Evolutionary conservation across 2,113 vertebrate genomes (phyloP).

Genomic region (Forbesichthys agassizii): DNA sequence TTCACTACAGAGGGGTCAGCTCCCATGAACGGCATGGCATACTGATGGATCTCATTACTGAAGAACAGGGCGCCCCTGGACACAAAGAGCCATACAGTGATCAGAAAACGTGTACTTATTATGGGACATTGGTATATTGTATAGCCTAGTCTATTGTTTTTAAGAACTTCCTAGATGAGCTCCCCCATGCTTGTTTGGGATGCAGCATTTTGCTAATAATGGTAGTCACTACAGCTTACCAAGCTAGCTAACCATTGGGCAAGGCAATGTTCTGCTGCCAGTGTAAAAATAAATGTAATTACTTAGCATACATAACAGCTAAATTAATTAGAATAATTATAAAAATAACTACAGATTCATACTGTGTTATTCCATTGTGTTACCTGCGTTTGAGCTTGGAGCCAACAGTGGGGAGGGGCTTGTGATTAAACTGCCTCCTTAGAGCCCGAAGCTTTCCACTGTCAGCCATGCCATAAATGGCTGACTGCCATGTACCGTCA

Average conservation of each 20-base stretch:
- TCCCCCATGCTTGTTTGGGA: too few species aligned
- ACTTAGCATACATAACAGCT: too few species aligned
- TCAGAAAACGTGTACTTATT: neutral
- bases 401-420: constrained; percentile 82
- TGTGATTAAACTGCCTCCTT: constrained; percentile 80
- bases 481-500: constrained; percentile 93
- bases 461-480: constrained; percentile 83
- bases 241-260: too few species aligned
- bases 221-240: too few species aligned
- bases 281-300: too few species aligned
- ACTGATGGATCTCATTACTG: constrained; percentile 84
- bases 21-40: constrained; percentile 87
- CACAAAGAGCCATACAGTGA: constrained; percentile 1
- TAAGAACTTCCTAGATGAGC: too few species aligned
- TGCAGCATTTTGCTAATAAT: too few species aligned
- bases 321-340: too few species aligned
- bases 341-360: too few species aligned
- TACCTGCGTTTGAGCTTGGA: constrained; percentile 87
- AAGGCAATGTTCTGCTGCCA: too few species aligned
- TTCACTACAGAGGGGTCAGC: constrained; percentile 90
- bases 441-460: constrained; percentile 76
- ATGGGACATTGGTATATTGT: neutral
- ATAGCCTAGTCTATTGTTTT: too few species aligned
- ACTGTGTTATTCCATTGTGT: neutral
- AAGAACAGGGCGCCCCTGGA: constrained; percentile 86